A percentile compares a stretch with the other conserved stretches of the same genome.
Conservation (phyloP, 1,140 invertebrate species). For the Goniozus legneri region DNA sequence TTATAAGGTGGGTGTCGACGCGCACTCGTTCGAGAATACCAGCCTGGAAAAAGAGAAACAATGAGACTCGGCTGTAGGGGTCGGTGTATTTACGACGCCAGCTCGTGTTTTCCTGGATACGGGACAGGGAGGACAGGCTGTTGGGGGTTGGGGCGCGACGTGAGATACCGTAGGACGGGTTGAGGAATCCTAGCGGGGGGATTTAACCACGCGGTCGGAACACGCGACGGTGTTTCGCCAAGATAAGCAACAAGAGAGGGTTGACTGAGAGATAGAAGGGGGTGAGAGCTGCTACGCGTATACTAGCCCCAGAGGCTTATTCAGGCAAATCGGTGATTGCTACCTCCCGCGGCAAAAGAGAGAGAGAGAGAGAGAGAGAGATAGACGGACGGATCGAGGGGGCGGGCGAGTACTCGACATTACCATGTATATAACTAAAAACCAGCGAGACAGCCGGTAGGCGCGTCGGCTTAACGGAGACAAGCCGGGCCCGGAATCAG, state of each 20-base stretch:
- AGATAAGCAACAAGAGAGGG: neutral
- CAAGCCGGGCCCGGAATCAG: neutral
- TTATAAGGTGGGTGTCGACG: constrained; percentile 67
- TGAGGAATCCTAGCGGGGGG: too few species aligned
- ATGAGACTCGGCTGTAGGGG: constrained; percentile 5
- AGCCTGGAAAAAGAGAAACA: constrained; percentile 6
- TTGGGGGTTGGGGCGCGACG: neutral
- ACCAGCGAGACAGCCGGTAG: too few species aligned
- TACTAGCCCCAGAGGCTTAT: constrained; percentile 53
- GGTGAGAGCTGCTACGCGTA: constrained; percentile 37
- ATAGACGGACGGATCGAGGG: constrained; percentile 7
- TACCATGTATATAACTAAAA: too few species aligned
- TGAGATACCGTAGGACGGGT: too few species aligned
- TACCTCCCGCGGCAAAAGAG: constrained; percentile 15
- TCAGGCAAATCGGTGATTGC: constrained; percentile 54
- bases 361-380: constrained; percentile 21
- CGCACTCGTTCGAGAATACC: constrained; percentile 5
- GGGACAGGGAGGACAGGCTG: neutral
- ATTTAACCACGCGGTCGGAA: too few species aligned
- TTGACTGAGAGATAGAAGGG: constrained; percentile 2
- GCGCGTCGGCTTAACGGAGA: too few species aligned
- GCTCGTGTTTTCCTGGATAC: too few species aligned
- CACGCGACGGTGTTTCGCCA: neutral
- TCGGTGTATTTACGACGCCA: constrained; percentile 6
- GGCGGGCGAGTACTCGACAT: too few species aligned